Percentiles rank a stretch among this genome's conserved stretches.
These are phyloP conservation scores for Heteromurus nitidus DNA, from an alignment of 2,888 invertebrate species.

Conservation along the genomic window DNA sequence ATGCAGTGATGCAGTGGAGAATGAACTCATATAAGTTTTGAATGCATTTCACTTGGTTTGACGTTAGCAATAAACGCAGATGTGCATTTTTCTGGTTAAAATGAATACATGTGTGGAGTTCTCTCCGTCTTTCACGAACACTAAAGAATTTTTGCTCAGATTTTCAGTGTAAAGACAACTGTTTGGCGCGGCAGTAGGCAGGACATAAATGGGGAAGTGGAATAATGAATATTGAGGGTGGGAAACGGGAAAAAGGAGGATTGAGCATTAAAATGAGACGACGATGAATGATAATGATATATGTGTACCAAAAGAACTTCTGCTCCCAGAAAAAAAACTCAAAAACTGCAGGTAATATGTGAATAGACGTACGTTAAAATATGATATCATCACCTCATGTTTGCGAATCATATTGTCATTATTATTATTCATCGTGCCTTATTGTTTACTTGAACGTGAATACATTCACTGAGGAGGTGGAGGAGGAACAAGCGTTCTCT, in stretches of 20 bases:
- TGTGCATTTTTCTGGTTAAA: no score
- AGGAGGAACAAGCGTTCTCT: not conserved
- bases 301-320: conserved; percentile 6
- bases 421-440: conserved; percentile 18
- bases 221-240: conserved; percentile 64
- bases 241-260: conserved; percentile 63
- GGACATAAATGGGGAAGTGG: conserved; percentile 57
- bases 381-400: conserved; percentile 20
- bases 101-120: no score
- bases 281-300: conserved; percentile 42
- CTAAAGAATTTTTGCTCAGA: no score
- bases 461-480: no score
- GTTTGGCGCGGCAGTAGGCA: no score
- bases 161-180: no score
- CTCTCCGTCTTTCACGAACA: no score
- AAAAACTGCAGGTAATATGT: not conserved
- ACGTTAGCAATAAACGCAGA: no score
- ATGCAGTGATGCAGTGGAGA: no score
- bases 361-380: conserved; percentile 1
- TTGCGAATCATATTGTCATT: not conserved
- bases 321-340: not conserved
- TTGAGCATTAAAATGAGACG: conserved; percentile 50
- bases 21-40: no score
- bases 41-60: no score
- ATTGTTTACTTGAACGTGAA: conserved; percentile 7